Percentiles rank a stretch among this genome's conserved stretches.
phyloP scores from a whole-genome alignment of 2,797 vertebrate genomes.

The Pangasius macronema region DNA sequence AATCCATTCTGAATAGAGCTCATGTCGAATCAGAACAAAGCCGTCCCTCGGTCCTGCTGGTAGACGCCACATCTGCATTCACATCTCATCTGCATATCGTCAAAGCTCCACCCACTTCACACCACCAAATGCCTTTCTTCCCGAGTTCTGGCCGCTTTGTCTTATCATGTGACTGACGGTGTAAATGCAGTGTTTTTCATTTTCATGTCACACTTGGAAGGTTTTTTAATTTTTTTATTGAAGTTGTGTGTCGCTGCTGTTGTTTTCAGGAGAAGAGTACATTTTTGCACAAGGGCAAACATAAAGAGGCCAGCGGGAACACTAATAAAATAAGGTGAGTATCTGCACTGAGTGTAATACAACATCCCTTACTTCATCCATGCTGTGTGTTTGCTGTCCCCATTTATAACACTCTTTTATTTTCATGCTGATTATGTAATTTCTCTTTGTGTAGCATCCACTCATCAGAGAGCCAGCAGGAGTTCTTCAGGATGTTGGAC shows the following conservation, averaged over 20 bases:
- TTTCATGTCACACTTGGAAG: background rate
- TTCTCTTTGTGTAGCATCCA: conserved; percentile 82
- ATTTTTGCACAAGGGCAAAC: conserved; percentile 77
- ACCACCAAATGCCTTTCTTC: background rate
- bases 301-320: conserved; percentile 68
- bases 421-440: background rate
- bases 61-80: background rate
- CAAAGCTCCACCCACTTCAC: background rate
- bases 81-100: background rate
- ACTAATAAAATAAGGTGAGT: conserved; percentile 75
- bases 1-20: background rate
- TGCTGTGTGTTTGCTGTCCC: background rate
- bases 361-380: background rate
- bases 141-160: background rate
- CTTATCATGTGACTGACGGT: background rate
- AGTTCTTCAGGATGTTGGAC: conserved; percentile 98
- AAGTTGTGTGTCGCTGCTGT: background rate
- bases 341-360: background rate
- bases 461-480: conserved; percentile 98
- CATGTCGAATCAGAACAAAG: background rate
- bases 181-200: background rate
- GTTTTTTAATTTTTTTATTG: background rate
- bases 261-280: conserved; percentile 91
- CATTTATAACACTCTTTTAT: background rate
- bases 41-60: background rate